Conservation (phyloP, 2,888 invertebrate genomes). For the Priocnemis perturbator region DNA sequence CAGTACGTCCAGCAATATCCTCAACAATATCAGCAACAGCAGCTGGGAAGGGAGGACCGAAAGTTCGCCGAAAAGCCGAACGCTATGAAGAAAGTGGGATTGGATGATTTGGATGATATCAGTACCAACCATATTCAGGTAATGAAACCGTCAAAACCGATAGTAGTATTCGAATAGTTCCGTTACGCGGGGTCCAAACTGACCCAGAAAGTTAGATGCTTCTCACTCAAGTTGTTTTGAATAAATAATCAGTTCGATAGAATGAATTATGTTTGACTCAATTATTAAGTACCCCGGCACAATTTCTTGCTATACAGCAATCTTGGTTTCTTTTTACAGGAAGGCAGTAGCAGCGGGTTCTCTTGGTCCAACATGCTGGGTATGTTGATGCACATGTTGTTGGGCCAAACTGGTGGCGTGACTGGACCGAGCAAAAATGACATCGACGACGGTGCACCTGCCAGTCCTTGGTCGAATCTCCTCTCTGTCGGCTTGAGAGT, state of each 20-base stretch:
- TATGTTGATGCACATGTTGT: constrained; percentile 91
- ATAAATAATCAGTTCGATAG: no score
- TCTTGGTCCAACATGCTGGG: constrained; percentile 93
- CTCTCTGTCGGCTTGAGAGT: constrained; percentile 91
- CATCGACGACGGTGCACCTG: constrained; percentile 80
- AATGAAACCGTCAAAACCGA: constrained; percentile 11
- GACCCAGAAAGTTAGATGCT: no score
- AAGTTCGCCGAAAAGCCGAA: constrained; percentile 94
- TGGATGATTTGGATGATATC: constrained; percentile 88
- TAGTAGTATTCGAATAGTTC: no score
- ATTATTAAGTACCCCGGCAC: no score
- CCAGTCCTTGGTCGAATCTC: constrained; percentile 92
- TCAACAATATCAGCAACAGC: constrained; percentile 64
- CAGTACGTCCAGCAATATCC: constrained; percentile 66
- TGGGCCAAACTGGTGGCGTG: constrained; percentile 81
- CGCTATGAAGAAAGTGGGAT: constrained; percentile 89
- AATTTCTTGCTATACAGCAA: not conserved
- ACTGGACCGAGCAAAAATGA: constrained; percentile 90
- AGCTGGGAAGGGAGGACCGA: constrained; percentile 79
- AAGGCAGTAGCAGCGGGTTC: constrained; percentile 82
- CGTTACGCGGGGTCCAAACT: no score
- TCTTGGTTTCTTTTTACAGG: constrained; percentile 50
- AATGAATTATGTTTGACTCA: no score
- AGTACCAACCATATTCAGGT: constrained; percentile 87
- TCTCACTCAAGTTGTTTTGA: no score